These are phyloP conservation scores for Bostrychus sinensis DNA, from an alignment of 2,113 vertebrate species.

Conservation along the genomic window DNA sequence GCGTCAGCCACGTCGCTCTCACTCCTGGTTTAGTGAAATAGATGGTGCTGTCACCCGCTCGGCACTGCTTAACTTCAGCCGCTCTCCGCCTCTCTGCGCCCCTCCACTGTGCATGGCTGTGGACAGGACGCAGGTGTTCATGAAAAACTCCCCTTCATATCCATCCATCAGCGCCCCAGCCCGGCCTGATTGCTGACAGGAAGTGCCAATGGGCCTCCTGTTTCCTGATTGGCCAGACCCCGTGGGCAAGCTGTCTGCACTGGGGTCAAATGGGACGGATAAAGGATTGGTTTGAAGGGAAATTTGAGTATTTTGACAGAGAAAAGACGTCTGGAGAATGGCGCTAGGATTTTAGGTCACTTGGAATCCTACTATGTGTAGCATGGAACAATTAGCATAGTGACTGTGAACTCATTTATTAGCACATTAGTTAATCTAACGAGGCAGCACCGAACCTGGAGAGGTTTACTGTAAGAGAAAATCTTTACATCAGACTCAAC, in stretches of 20 bases:
- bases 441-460: no score
- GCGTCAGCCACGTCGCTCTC: constrained; percentile 18
- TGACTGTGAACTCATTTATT: no score
- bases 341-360: no score
- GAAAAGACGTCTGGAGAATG: neutral
- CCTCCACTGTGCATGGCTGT: neutral
- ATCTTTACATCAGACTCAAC: no score
- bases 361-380: no score
- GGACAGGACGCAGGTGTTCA: constrained; percentile 12
- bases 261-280: constrained; percentile 19
- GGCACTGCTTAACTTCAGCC: constrained; percentile 44
- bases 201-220: constrained; percentile 39
- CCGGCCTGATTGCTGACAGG: constrained; percentile 40
- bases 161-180: constrained; percentile 53
- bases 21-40: constrained; percentile 47
- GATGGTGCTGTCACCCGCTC: constrained; percentile 45
- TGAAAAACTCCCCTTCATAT: constrained; percentile 8
- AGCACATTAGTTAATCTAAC: no score
- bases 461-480: no score
- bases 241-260: constrained; percentile 14
- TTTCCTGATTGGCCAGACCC: constrained; percentile 49
- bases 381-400: no score
- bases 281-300: neutral
- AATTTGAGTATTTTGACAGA: neutral
- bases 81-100: no score